phyloP scores from a whole-genome alignment of 2,113 vertebrate species.

The Ifrita kowaldi region DNA sequence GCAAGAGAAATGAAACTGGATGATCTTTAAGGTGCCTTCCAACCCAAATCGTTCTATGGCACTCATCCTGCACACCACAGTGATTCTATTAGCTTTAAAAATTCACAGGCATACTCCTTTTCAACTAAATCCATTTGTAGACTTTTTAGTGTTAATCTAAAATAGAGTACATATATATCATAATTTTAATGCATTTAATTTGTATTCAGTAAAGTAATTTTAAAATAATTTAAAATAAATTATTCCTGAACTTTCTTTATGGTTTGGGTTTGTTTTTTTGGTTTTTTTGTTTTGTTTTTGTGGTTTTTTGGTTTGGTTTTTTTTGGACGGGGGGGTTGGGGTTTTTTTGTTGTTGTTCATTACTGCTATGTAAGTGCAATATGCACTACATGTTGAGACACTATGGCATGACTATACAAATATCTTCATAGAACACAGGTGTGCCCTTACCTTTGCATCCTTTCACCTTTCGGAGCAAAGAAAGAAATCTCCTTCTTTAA shows the following conservation, averaged over 20 bases:
- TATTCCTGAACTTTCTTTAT: background rate
- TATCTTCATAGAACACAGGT: background rate
- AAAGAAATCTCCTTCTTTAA: background rate
- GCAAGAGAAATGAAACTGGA: background rate
- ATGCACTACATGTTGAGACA: fast-evolving
- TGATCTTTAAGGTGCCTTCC: background rate
- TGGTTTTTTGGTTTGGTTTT: background rate
- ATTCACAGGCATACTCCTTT: background rate
- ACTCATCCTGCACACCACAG: background rate
- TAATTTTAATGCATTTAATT: background rate
- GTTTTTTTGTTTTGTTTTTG: background rate
- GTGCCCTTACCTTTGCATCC: background rate
- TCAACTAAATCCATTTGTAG: background rate
- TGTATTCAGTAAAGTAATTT: background rate
- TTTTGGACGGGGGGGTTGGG: no score
- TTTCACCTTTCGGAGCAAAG: background rate
- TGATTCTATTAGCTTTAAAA: background rate
- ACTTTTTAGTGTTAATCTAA: background rate
- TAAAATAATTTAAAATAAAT: background rate
- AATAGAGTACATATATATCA: background rate
- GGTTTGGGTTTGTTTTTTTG: background rate
- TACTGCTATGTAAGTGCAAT: background rate
- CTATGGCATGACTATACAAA: background rate
- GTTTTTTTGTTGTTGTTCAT: background rate
- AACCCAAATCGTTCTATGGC: background rate